Evolutionary conservation across 2,797 vertebrate genomes (phyloP).

Genomic region (Characodon lateralis): DNA sequence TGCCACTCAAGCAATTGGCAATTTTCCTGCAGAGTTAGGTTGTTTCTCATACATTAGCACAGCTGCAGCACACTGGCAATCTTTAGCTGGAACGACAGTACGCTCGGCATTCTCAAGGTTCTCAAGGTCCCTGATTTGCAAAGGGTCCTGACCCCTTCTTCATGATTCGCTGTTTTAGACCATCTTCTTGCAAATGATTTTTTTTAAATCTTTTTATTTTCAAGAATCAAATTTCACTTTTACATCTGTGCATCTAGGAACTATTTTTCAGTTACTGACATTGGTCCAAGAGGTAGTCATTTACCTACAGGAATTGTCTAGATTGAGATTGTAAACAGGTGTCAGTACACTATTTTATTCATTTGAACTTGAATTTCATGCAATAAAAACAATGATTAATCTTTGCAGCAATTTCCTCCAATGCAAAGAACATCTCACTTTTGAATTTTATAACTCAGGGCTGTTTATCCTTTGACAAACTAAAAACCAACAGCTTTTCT

Average conservation of each 20-base stretch:
- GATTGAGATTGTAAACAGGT: not conserved
- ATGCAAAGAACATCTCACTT: not conserved
- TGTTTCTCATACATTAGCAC: too few relatives aligned
- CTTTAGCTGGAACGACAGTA: too few relatives aligned
- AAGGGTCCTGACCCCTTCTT: not conserved
- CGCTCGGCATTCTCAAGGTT: too few relatives aligned
- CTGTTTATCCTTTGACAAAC: not conserved
- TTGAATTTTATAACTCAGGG: not conserved
- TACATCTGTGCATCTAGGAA: not conserved
- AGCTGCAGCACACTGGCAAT: too few relatives aligned
- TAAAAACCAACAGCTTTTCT: not conserved
- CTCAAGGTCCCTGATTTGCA: not conserved
- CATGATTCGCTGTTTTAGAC: not conserved
- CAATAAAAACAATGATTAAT: conserved; percentile 3
- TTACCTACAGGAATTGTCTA: not conserved
- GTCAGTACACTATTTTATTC: not conserved
- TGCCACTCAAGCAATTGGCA: too few relatives aligned
- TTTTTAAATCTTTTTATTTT: not conserved
- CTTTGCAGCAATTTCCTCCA: not conserved
- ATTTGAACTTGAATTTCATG: not conserved
- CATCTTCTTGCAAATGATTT: not conserved
- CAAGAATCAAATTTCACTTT: not conserved
- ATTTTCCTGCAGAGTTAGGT: too few relatives aligned
- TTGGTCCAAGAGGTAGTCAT: not conserved
- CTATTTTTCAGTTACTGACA: not conserved